Conservation (phyloP, 2,888 invertebrate species). For the Tetheella fluctuosa region DNA sequence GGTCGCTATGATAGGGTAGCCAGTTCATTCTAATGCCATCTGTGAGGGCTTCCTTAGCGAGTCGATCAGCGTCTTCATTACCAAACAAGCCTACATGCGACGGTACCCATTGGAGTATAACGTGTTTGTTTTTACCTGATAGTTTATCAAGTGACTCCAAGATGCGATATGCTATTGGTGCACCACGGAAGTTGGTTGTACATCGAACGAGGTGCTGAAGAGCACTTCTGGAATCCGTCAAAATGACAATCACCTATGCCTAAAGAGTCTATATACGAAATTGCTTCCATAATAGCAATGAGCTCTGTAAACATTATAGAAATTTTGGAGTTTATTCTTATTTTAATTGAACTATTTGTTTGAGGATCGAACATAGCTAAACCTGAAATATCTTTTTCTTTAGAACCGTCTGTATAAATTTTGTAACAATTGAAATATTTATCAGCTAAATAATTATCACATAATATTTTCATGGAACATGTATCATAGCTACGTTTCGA, state of each 20-base stretch:
- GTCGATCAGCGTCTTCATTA: too few relatives aligned
- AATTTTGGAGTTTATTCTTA: conserved; percentile 13
- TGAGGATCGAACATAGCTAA: conserved; percentile 19
- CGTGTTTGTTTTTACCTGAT: too few relatives aligned
- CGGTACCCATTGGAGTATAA: too few relatives aligned
- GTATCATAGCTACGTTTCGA: too few relatives aligned
- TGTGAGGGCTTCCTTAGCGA: too few relatives aligned
- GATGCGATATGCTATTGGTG: too few relatives aligned
- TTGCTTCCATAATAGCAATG: conserved; percentile 20
- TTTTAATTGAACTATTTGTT: not conserved
- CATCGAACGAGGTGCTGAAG: too few relatives aligned
- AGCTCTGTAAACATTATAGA: conserved; percentile 26
- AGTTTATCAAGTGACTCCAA: too few relatives aligned
- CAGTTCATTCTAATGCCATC: too few relatives aligned
- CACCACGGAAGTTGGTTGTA: too few relatives aligned
- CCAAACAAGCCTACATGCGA: too few relatives aligned
- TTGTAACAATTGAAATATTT: conserved; percentile 15
- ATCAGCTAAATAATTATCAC: not conserved
- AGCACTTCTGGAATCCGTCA: conserved; percentile 23
- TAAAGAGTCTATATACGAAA: conserved; percentile 16
- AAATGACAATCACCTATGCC: conserved; percentile 16
- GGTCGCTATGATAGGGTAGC: too few relatives aligned
- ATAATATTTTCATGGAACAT: not conserved
- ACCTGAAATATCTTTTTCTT: conserved; percentile 15
- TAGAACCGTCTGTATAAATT: conserved; percentile 27